Evolutionary conservation across 2,888 invertebrate species (phyloP).

Genomic region (Mycogona germanica): DNA sequence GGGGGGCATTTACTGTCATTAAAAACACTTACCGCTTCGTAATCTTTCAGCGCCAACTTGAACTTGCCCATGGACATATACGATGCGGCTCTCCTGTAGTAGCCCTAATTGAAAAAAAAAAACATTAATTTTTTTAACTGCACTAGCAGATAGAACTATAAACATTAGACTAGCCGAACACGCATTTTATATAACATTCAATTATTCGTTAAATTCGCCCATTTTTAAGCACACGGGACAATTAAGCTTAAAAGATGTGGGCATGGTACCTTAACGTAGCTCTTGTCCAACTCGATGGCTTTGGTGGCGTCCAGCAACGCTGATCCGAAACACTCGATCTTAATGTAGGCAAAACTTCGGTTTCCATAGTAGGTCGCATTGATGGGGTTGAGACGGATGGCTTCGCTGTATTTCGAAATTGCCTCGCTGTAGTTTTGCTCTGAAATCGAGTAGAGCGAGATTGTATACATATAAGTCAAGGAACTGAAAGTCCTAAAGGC

Average conservation of each 20-base stretch:
- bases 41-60: conserved; percentile 90
- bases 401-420: conserved; percentile 68
- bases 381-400: conserved; percentile 70
- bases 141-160: too few relatives aligned
- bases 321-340: conserved; percentile 89
- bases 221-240: too few relatives aligned
- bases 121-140: too few relatives aligned
- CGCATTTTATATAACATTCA: too few relatives aligned
- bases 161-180: too few relatives aligned
- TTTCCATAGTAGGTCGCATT: conserved; percentile 87
- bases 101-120: conserved; percentile 45
- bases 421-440: conserved; percentile 83
- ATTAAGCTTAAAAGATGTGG: too few relatives aligned
- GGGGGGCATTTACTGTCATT: background rate
- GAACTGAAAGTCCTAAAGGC: background rate
- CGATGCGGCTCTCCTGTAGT: conserved; percentile 91
- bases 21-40: conserved; percentile 64
- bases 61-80: conserved; percentile 97
- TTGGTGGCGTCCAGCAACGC: conserved; percentile 84
- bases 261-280: conserved; percentile 70
- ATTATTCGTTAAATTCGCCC: too few relatives aligned
- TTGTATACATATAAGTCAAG: background rate
- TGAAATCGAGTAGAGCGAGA: conserved; percentile 32
- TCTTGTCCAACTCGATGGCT: conserved; percentile 76
- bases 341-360: conserved; percentile 87